Evolutionary conservation across 2,113 vertebrate genomes (phyloP).

Genomic region (Poeciliopsis turrubarensis): DNA sequence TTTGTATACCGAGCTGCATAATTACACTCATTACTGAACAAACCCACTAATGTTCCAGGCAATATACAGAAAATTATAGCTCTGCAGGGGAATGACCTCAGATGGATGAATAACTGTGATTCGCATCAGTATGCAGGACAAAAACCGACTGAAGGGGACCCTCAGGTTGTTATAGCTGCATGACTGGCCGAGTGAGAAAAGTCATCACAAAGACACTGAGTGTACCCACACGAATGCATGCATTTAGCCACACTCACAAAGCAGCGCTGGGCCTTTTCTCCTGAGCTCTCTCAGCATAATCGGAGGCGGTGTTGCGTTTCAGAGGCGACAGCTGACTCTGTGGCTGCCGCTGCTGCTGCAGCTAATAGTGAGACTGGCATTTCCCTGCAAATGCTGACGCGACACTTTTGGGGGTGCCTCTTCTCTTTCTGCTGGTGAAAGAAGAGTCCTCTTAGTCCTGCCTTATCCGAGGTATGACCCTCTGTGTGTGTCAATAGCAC

Average conservation of each 20-base stretch:
- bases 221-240: not conserved
- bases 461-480: conserved; percentile 45
- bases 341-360: conserved; percentile 28
- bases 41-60: conserved; percentile 31
- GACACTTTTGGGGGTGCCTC: conserved; percentile 43
- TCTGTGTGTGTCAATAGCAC: conserved; percentile 16
- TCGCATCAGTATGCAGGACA: conserved; percentile 28
- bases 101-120: conserved; percentile 20
- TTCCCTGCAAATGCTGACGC: conserved; percentile 64
- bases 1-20: conserved; percentile 42
- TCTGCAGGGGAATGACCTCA: conserved; percentile 31
- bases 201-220: conserved; percentile 24
- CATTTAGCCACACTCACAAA: conserved; percentile 18
- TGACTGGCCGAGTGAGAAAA: conserved; percentile 4
- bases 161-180: conserved; percentile 35
- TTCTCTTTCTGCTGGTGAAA: conserved; percentile 36
- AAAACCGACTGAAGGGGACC: conserved; percentile 36
- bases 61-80: conserved; percentile 5
- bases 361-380: conserved; percentile 26
- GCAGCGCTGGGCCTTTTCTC: conserved; percentile 32
- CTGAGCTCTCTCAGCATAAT: conserved; percentile 70
- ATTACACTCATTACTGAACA: conserved; percentile 37
- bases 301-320: conserved; percentile 74
- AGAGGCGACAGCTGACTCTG: conserved; percentile 52
- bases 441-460: conserved; percentile 15